Evolutionary conservation across 2,888 invertebrate species (phyloP), one percentile per base, ranked within the genome.

Genomic region (Hirtodrosophila duncani): DNA sequence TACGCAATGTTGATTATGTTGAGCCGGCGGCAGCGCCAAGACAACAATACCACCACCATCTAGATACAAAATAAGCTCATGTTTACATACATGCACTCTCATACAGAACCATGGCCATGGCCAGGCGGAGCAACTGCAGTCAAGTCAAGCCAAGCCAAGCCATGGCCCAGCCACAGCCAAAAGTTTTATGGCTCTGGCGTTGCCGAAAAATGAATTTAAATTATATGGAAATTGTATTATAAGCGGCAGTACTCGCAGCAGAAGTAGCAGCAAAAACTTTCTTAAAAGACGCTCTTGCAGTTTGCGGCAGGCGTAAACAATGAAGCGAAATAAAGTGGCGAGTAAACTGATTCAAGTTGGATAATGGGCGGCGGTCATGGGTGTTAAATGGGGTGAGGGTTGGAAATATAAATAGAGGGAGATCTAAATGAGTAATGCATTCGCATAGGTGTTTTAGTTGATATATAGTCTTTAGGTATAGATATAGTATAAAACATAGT

Each of bases 161-260:
- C 7, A 4, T 20, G 9, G 8, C 26, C 3, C 29, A 39, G 13
- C 43, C 26, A 36, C 61, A 52, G 65, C 53, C 69, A 68, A 68
- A 74, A 9, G 74, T 77, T 70, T 70, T 77, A 77, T 68, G 65
- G 57, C 49, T 41, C 36, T 51, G 46, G 52, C 51, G 55, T 41
- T 57, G 52, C 42, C 50, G 41, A 71, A 66, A 77, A 71, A 59
- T 60, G 68, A 68, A 77, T 70, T 70, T 70, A 71, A 77, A 70
- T 70, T 70, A 71, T 67, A 70, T 68, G 77, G 65, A 70, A 70
- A 77, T 70, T 65, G 70, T 74, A 69, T 65, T 63, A 69, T 63
- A 39, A 59, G 34, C 31, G 55, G 30, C 14, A 36, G 36, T 9
- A 30, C 20, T 9, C 23, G 21, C 53, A 16, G 11, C 36, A 18